Base-by-base conservation (phyloP, 2,888 invertebrate species). In the Buathra laborator region DNA sequence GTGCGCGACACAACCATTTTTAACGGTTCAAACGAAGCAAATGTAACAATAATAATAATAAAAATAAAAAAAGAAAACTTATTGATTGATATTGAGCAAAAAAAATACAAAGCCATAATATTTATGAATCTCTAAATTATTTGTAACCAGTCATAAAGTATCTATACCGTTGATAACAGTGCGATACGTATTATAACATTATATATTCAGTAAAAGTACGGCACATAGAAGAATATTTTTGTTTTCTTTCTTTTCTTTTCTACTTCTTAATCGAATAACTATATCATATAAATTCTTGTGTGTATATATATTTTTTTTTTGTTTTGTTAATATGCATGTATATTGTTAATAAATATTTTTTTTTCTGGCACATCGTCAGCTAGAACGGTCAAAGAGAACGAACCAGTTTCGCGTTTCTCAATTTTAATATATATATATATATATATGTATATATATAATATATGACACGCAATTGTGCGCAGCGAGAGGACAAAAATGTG, bases 211-310 rank as follows among this genome's bases (percentile, higher is more conserved):
- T 83, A 90, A 90, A 92, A 90, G 90, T 91, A 92, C 92, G 91
- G 92, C 91, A 92, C 92, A 90, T 92, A 91, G 91, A 93, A 93
- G 92, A 93, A 93, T 92, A 93, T 91, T 85, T 81, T 87, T 83
- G 92, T 91, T 85, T 81, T 87, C 82, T 81, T 87, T 83, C 37
- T 10, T 76, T 82, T 78, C 82, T 72, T 81, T 76, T 77, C 86
- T 68, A 78, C 83, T 62, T 76, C 82, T 83, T 76, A 81, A 85
- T 76, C 86, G 82, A 86, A 87, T 88, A 87, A 86, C 87, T 87
- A 88, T 83, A 81, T 86, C 82, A 86, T 86, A 85, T 88, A 85
- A 85, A 87, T 85, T 88, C 79, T 83, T 72, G 79, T 84, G 83
- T 86, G 81, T 87, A 85, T 82, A 83, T 79, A 75, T 79, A 79